A percentile compares a stretch with the other conserved stretches of the same genome.
These are phyloP conservation scores for Melitaea athalia DNA, from an alignment of 2,888 invertebrate species.

Conservation along the genomic window DNA sequence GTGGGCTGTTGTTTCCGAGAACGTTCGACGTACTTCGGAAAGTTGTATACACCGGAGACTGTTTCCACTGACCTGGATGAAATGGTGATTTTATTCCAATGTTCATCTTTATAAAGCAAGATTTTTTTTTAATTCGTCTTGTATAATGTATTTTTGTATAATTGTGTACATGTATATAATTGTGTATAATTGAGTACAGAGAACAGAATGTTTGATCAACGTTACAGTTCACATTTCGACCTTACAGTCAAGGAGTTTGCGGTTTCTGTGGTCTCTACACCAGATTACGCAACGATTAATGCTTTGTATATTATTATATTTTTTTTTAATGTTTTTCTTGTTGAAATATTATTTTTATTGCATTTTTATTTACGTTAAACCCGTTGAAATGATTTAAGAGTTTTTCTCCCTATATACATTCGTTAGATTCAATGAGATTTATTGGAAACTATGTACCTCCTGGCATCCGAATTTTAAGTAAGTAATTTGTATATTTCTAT, in stretches of 20 bases:
- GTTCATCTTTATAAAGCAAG: not conserved
- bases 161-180: not conserved
- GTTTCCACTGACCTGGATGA: conserved; percentile 28
- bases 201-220: not conserved
- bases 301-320: conserved; percentile 19
- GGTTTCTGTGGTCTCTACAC: conserved; percentile 21
- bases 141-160: not conserved
- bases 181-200: not conserved
- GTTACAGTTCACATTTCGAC: not conserved
- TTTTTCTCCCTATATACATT: too few species aligned
- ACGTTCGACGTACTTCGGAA: conserved; percentile 32
- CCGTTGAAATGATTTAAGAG: too few species aligned
- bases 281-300: conserved; percentile 26
- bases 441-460: too few species aligned
- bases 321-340: conserved; percentile 9
- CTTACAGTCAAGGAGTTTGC: conserved; percentile 17
- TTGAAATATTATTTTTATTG: conserved; percentile 4
- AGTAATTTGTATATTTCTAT: too few species aligned
- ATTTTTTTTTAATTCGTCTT: too few species aligned
- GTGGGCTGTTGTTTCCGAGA: conserved; percentile 32
- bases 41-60: conserved; percentile 26
- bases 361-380: not conserved
- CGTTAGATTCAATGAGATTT: too few species aligned
- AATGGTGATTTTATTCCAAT: not conserved
- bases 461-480: too few species aligned